Base-by-base conservation (phyloP, 1,140 invertebrate genomes). In the Trichogramma pretiosum region DNA sequence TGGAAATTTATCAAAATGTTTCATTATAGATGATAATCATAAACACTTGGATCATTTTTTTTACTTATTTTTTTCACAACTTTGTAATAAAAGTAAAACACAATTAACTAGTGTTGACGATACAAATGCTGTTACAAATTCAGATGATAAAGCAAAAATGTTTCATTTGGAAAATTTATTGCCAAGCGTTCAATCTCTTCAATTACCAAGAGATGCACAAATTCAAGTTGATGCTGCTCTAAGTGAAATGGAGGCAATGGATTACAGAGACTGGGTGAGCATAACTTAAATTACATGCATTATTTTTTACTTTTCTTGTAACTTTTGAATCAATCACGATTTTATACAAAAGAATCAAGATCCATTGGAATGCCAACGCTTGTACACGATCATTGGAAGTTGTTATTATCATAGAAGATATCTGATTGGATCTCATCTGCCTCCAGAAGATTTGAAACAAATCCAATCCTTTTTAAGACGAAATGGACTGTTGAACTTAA, bases 161-260 rank as follows among this genome's bases (percentile, higher is more conserved):
- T 58, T 35, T 34, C 64, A 70, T 50, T 71, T 72, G 42, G 62
- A 61, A 44, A 60, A 53, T n/a, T 54, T 62, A 24, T 55, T 69
- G 30, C 60, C 63, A 18, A 75, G 74, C 32, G 76, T 77, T 26
- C 74, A 77, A 56, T 69, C 69, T 37, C 65, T 87, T 30, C 74
- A 77, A n/a, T 60, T 89, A 37, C 84, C 85, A 2, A 77, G 80
- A 59, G 84, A 87, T 56, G 82, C 83, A 9, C 79, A 82, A 57
- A 73, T 86, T 52, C 81, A 87, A 64, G 78, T 88, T 42, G 84
- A 87, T 59, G 83, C 86, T 65, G 83, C 83, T 4, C 67, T 89
- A 5, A 84, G 81, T 57, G 84, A 89, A 67, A 76, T 89, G 62
- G 84, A 87, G 69, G 81, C 86, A 14, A 85, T 85, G 70, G 85